Percentiles rank a stretch among this genome's conserved stretches.
phyloP scores from a whole-genome alignment of 92 coral and sea anemone species.

The Phenganax stokvisi region DNA sequence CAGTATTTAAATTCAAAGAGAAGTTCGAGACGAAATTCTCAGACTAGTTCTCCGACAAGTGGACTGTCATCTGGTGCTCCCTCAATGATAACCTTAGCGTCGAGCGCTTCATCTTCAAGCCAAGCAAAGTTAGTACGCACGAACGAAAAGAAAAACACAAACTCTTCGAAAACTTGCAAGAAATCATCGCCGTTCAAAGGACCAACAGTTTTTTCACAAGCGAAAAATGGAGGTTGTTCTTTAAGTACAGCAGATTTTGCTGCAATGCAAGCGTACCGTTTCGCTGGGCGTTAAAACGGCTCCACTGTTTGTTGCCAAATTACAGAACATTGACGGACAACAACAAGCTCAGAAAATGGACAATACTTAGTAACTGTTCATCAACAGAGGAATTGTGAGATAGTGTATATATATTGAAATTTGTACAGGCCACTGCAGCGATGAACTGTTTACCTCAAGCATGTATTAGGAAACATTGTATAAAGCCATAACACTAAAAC shows the following conservation, averaged over 20 bases:
- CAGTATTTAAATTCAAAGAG: conserved; percentile 12
- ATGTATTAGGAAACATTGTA: too few relatives aligned
- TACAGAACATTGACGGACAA: not conserved
- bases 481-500: too few relatives aligned
- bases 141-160: conserved; percentile 1
- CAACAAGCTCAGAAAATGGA: too few relatives aligned
- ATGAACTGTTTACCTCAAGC: too few relatives aligned
- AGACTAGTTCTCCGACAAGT: not conserved
- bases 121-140: not conserved
- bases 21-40: not conserved
- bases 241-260: conserved; percentile 11
- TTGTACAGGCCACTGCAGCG: too few relatives aligned
- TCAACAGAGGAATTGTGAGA: too few relatives aligned
- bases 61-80: conserved; percentile 4
- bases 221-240: conserved; percentile 27
- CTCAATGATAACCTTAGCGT: not conserved
- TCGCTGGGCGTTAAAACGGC: conserved; percentile 24
- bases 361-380: too few relatives aligned
- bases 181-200: conserved; percentile 30
- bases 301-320: not conserved
- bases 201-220: conserved; percentile 13
- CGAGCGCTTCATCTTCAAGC: not conserved
- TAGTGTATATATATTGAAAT: too few relatives aligned
- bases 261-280: conserved; percentile 31
- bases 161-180: conserved; percentile 7